These are phyloP conservation scores for Amphibalanus amphitrite DNA, from an alignment of 1,140 invertebrate species.

Conservation along the genomic window DNA sequence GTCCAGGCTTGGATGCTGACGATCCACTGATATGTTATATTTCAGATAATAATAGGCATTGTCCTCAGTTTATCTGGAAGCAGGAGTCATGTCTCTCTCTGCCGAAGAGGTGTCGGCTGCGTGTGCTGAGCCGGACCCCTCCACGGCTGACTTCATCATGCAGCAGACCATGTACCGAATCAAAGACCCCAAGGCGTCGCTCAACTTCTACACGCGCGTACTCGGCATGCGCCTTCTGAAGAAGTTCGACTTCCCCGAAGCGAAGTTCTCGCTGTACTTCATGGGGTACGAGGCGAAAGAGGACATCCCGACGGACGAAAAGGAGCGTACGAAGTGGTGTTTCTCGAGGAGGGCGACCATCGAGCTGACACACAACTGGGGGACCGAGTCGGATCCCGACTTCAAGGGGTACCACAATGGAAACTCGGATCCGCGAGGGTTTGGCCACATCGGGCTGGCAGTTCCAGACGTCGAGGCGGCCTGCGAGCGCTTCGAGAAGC, in stretches of 20 bases:
- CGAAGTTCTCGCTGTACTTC: conserved; percentile 84
- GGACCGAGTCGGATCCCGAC: conserved; percentile 64
- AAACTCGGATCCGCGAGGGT: conserved; percentile 76
- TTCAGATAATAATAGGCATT: too few species aligned
- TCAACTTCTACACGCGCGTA: conserved; percentile 79
- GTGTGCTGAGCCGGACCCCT: conserved; percentile 39
- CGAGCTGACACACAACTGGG: conserved; percentile 91
- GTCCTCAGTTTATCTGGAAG: too few species aligned
- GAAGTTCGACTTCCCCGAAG: conserved; percentile 70
- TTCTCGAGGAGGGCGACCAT: conserved; percentile 68
- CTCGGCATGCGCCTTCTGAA: conserved; percentile 77
- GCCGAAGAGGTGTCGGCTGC: conserved; percentile 44
- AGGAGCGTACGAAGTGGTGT: conserved; percentile 52
- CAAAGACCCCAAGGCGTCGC: conserved; percentile 67
- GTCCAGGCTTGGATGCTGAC: too few species aligned
- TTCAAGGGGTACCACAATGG: conserved; percentile 64
- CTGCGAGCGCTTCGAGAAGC: conserved; percentile 66
- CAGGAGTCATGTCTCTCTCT: conserved; percentile 18
- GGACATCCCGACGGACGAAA: conserved; percentile 50
- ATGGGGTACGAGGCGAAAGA: conserved; percentile 69
- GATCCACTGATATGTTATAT: too few species aligned
- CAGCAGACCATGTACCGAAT: conserved; percentile 94
- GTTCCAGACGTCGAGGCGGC: conserved; percentile 75
- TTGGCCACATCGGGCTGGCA: conserved; percentile 76
- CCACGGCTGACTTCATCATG: conserved; percentile 65